Percentiles rank a stretch among this genome's conserved stretches.
Conservation (phyloP, 2,113 vertebrate species). For the Pteropus alecto region DNA sequence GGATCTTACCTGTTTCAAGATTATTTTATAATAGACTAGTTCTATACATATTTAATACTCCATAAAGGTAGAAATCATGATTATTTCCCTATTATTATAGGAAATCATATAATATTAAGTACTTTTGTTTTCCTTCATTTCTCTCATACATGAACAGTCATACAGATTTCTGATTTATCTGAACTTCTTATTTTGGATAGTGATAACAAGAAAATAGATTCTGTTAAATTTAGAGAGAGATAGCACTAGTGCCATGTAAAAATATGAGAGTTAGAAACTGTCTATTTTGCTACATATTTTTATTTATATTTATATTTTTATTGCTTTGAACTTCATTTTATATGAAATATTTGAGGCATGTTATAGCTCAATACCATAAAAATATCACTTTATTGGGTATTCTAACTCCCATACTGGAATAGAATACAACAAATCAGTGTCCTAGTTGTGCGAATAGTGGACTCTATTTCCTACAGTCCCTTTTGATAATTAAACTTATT, state of each 20-base stretch:
- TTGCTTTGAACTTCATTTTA: slow-evolving; percentile 12
- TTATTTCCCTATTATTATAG: not conserved
- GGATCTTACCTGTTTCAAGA: not conserved
- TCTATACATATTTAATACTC: not conserved
- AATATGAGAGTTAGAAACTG: not conserved
- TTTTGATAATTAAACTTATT: not conserved
- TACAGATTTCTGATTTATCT: not conserved
- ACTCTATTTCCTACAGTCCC: not conserved
- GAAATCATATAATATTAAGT: not conserved
- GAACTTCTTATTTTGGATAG: not conserved
- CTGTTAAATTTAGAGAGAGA: not conserved
- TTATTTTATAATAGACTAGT: not conserved
- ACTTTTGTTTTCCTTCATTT: not conserved
- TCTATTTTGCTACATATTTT: not conserved
- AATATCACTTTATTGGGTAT: not conserved
- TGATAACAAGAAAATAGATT: not conserved
- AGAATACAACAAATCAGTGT: not conserved
- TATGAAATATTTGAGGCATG: not conserved
- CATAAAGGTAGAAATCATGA: not conserved
- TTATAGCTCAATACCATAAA: not conserved
- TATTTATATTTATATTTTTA: not conserved
- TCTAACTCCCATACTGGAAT: not conserved
- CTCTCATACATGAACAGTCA: not conserved
- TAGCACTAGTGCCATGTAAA: not conserved
- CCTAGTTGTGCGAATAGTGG: not conserved